Conservation (phyloP, 2,888 invertebrate species). For the Oegoconia quadripuncta region DNA sequence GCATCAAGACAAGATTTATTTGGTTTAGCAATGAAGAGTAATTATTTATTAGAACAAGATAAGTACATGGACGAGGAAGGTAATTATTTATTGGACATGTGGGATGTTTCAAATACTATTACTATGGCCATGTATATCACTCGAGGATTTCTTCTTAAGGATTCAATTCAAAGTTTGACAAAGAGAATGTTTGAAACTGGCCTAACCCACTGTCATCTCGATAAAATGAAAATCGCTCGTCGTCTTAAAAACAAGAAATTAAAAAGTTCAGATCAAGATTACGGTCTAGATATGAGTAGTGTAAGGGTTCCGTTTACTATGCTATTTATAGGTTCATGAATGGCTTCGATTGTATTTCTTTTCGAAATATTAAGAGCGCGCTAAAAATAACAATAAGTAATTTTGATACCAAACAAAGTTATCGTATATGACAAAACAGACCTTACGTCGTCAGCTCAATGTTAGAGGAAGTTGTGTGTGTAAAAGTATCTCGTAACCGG, state of each 20-base stretch:
- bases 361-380: no score
- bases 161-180: background rate
- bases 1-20: no score
- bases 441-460: no score
- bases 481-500: no score
- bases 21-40: no score
- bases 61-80: background rate
- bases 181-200: background rate
- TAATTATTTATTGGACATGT: background rate
- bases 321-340: background rate
- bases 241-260: background rate
- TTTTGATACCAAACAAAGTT: no score
- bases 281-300: conserved; percentile 26
- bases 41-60: background rate
- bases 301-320: background rate
- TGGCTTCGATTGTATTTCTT: background rate
- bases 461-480: no score
- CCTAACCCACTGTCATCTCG: background rate
- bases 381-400: no score
- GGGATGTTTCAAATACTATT: background rate
- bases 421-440: no score
- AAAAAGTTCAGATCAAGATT: no score
- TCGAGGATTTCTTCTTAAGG: conserved; percentile 1
- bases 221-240: background rate
- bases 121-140: background rate